These are phyloP conservation scores for Poecile montanus DNA, from an alignment of 2,797 vertebrate genomes.

Conservation along the genomic window DNA sequence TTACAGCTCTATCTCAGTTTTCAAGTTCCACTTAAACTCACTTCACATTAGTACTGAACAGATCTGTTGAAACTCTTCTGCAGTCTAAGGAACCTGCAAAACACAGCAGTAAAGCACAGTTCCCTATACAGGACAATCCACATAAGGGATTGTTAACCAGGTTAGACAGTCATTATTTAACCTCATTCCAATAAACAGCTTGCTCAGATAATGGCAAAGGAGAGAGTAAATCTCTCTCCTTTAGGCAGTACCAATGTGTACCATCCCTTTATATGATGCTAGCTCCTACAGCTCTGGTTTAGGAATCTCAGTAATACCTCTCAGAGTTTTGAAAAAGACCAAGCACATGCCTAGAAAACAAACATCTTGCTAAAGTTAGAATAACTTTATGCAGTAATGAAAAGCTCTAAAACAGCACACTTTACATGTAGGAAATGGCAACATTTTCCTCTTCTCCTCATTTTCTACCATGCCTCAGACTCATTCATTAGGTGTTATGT, in stretches of 20 bases:
- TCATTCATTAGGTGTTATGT: rapidly evolving
- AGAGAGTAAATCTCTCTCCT: background rate
- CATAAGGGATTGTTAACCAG: background rate
- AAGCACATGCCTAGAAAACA: background rate
- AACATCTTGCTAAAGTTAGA: background rate
- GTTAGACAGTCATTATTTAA: background rate
- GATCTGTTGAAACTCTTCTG: background rate
- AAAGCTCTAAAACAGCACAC: background rate
- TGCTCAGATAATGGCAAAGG: background rate
- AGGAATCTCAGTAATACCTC: background rate
- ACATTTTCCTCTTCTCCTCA: background rate
- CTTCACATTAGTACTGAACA: background rate
- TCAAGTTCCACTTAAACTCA: background rate
- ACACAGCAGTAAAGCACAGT: background rate
- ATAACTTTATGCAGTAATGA: background rate
- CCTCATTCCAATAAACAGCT: background rate
- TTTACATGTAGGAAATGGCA: background rate
- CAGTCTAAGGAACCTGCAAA: background rate
- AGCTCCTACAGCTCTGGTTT: background rate
- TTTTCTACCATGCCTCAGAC: background rate
- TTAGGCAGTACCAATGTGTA: background rate
- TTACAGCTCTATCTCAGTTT: background rate
- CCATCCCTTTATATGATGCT: background rate
- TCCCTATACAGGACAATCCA: background rate
- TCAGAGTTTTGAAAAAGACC: background rate